These are phyloP conservation scores for Crambe crambe DNA, from an alignment of 37 sponge, comb jelly and placozoan species.

Conservation along the genomic window DNA sequence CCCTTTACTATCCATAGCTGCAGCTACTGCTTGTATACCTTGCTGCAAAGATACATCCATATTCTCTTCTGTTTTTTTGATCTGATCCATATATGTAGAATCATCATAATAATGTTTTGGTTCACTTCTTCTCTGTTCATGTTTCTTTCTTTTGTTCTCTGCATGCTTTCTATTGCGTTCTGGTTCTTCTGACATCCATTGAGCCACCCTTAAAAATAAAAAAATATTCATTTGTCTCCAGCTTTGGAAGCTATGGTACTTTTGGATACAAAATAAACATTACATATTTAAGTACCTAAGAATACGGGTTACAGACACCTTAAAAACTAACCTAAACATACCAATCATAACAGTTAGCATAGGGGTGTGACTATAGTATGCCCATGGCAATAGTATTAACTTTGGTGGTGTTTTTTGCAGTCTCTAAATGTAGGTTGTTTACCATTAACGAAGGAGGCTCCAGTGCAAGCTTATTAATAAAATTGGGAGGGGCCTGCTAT, in stretches of 20 bases:
- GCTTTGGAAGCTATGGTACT: no score
- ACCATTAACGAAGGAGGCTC: no score
- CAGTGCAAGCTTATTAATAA: no score
- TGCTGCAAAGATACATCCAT: conserved; percentile 73
- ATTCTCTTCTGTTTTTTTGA: conserved; percentile 46
- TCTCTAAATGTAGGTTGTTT: no score
- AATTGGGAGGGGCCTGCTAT: no score
- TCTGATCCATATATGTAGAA: conserved; percentile 69
- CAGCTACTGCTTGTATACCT: conserved; percentile 36
- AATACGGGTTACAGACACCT: background rate
- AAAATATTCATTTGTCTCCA: no score
- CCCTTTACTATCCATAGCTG: conserved; percentile 10
- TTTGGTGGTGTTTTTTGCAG: no score
- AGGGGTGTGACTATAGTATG: no score
- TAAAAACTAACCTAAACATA: background rate
- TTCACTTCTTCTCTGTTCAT: conserved; percentile 15
- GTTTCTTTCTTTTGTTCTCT: conserved; percentile 62
- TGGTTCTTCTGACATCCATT: conserved; percentile 78
- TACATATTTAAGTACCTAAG: background rate
- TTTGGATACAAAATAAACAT: background rate
- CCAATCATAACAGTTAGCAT: no score
- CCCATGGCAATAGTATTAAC: no score
- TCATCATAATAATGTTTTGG: conserved; percentile 76
- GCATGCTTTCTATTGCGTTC: conserved; percentile 53
- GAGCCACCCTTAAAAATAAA: conserved; percentile 55